A percentile compares a stretch with the other conserved stretches of the same genome.
phyloP scores from a whole-genome alignment of 2,113 vertebrate species.

The Caranx melampygus region DNA sequence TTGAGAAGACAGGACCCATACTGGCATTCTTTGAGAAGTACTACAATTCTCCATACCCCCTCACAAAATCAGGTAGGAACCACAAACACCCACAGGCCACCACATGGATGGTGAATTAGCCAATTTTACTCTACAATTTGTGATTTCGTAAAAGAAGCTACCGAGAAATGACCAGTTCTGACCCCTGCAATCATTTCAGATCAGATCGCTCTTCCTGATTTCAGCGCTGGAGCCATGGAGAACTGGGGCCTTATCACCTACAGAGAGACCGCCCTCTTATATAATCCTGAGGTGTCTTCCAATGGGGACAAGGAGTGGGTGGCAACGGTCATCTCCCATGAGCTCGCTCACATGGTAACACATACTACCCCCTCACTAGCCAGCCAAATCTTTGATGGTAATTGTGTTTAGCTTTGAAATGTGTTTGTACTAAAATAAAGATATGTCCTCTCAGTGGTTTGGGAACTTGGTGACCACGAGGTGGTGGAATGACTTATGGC shows the following conservation, averaged over 20 bases:
- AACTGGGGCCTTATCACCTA: slow-evolving; percentile 98
- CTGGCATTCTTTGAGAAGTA: slow-evolving; percentile 84
- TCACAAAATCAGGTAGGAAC: slow-evolving; percentile 89
- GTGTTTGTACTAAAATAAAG: slow-evolving; percentile 1
- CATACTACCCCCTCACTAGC: neutral
- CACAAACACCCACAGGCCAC: neutral
- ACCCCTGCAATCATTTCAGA: slow-evolving; percentile 74
- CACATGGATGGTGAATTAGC: neutral
- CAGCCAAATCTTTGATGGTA: neutral
- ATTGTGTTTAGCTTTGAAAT: neutral
- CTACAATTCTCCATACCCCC: slow-evolving; percentile 86
- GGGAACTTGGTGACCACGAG: slow-evolving; percentile 91
- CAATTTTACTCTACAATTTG: too few relatives aligned
- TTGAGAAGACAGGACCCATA: slow-evolving; percentile 84
- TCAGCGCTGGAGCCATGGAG: slow-evolving; percentile 93
- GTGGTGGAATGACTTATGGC: slow-evolving; percentile 96
- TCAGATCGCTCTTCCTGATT: slow-evolving; percentile 92
- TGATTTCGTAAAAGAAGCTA: neutral
- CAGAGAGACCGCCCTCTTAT: slow-evolving; percentile 90
- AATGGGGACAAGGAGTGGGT: slow-evolving; percentile 90
- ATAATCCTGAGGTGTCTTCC: slow-evolving; percentile 79
- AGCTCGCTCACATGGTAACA: slow-evolving; percentile 94
- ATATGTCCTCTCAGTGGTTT: slow-evolving; percentile 87
- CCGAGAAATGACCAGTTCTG: neutral
- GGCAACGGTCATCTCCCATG: slow-evolving; percentile 88